Evolutionary conservation across 2,797 vertebrate species (phyloP), one percentile per base, ranked within the genome.

Genomic region (Tragopan temminckii): DNA sequence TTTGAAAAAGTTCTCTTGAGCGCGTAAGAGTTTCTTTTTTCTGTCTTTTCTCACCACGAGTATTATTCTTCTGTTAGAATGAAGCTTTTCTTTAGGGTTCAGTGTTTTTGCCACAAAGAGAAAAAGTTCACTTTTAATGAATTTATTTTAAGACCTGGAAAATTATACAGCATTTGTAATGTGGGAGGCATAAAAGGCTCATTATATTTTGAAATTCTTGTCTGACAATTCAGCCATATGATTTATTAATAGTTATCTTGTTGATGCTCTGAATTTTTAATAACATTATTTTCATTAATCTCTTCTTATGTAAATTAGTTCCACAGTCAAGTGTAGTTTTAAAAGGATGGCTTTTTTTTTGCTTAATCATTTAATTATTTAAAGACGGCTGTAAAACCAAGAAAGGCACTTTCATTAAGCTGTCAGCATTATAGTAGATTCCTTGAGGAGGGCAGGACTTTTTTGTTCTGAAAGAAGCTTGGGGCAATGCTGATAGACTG

Each of bases 201-300:
- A 94, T 97, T 97, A 96, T 94, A 94, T 95, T 97, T 97, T 97
- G 96, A 96, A 97, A 96, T 95, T 92, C 94, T 96, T 97, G 94
- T 96, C 96, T 97, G 96, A 97, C 96, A 97, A 94, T 97, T 97
- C 95, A 97, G 89, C 95, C 94, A 95, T 96, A 97, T 97, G 95
- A 97, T 97, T 97, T 97, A 97, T 97, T 97, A 97, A 97, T 97
- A 97, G 94, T 94, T 96, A 94, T 95, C 95, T 96, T 97, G 97
- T 96, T 97, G 96, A 96, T 96, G 95, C 96, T 95, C 94, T 97
- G 95, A 96, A 97, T 97, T 97, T 97, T 97, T 97, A 97, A 97
- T 97, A 96, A 95, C 88, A 96, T 96, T 97, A 94, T 97, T 97
- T 97, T 97, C 96, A 96, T 97, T 96, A 96, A 95, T 95, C 91